A percentile compares a stretch with the other conserved stretches of the same genome.
Conservation (phyloP, 2,113 vertebrate genomes). For the Aplodontia rufa region DNA sequence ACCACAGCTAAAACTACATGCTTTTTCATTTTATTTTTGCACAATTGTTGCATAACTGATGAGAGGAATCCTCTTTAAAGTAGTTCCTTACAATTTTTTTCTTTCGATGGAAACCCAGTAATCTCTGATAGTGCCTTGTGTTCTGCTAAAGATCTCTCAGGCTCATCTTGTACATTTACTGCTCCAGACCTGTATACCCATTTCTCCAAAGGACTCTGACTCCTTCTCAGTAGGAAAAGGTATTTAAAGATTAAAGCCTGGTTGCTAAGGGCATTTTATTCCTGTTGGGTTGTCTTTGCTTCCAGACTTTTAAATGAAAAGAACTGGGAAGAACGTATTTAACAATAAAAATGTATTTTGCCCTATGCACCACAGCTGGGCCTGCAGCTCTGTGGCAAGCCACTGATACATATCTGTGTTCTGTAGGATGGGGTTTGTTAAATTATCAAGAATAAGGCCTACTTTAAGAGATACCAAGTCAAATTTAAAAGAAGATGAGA, state of each 20-base stretch:
- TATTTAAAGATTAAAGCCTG: background rate
- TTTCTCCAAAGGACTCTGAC: background rate
- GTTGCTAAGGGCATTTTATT: background rate
- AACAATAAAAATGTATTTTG: background rate
- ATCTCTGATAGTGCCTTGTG: background rate
- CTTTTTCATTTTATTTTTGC: background rate
- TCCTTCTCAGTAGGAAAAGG: background rate
- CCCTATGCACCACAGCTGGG: background rate
- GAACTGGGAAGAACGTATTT: background rate
- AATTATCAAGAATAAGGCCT: background rate
- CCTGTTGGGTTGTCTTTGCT: background rate
- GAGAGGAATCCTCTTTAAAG: background rate
- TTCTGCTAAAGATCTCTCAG: background rate
- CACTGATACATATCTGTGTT: background rate
- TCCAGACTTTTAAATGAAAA: constrained; percentile 1
- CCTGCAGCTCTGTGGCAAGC: background rate
- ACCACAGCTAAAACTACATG: background rate
- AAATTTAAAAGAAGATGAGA: background rate
- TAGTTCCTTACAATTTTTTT: background rate
- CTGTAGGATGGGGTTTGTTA: background rate
- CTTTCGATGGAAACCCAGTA: constrained; percentile 15
- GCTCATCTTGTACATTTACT: background rate
- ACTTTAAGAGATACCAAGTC: background rate
- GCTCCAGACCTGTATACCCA: background rate
- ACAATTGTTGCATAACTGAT: background rate